Evolutionary conservation across 2,797 vertebrate species (phyloP).

Genomic region (Siniperca obscura): DNA sequence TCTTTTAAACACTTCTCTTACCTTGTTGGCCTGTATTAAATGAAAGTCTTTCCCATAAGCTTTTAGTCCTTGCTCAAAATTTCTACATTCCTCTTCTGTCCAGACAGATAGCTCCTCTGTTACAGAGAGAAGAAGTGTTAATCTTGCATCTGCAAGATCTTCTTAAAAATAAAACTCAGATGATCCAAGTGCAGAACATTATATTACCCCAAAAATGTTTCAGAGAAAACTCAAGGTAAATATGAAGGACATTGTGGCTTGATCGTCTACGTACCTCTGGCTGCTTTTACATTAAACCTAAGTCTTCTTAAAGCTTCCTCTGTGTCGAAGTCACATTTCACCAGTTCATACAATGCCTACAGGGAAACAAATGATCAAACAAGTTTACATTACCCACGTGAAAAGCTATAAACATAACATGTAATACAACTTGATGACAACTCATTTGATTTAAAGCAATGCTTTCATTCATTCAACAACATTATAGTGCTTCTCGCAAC

Average conservation of each 20-base stretch:
- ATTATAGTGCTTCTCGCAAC: background rate
- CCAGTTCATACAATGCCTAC: constrained; percentile 96
- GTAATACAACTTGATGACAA: background rate
- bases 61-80: constrained; percentile 96
- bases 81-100: constrained; percentile 97
- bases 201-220: background rate
- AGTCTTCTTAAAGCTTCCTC: constrained; percentile 96
- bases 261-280: constrained; percentile 88
- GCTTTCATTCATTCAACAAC: background rate
- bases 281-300: constrained; percentile 94
- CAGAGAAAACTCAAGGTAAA: background rate
- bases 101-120: constrained; percentile 95
- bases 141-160: background rate
- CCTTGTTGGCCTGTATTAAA: constrained; percentile 97
- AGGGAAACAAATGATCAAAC: constrained; percentile 22
- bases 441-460: background rate
- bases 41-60: constrained; percentile 97
- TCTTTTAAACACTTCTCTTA: constrained; percentile 66
- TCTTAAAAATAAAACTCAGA: background rate
- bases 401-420: background rate
- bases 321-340: constrained; percentile 96
- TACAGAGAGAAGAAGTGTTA: constrained; percentile 50
- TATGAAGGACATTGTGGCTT: background rate
- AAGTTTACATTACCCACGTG: background rate
- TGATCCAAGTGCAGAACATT: background rate